These are phyloP conservation scores for Pristionchus entomophagus DNA, from an alignment of 2,888 invertebrate genomes.

Conservation along the genomic window DNA sequence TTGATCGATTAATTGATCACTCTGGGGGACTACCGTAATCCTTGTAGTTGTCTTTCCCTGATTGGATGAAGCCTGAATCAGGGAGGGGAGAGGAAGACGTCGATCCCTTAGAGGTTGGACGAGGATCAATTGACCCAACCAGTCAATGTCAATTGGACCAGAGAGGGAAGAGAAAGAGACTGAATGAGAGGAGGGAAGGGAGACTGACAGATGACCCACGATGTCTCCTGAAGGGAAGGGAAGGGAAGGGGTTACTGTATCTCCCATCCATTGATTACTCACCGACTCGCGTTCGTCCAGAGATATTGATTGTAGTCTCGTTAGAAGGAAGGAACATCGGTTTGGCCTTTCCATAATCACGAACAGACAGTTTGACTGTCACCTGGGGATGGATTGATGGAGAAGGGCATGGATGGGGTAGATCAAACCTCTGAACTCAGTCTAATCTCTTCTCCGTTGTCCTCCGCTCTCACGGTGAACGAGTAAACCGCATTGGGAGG, in stretches of 20 bases:
- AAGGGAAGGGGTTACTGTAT: neutral
- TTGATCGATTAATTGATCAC: slow-evolving; percentile 24
- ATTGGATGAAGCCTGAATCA: slow-evolving; percentile 34
- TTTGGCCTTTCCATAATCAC: neutral
- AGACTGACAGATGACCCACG: slow-evolving; percentile 1
- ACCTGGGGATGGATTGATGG: neutral
- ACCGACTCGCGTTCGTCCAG: slow-evolving; percentile 1
- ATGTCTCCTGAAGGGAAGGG: slow-evolving; percentile 42
- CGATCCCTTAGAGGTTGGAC: slow-evolving; percentile 41
- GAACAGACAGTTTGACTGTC: neutral
- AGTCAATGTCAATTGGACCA: slow-evolving; percentile 35
- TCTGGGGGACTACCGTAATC: slow-evolving; percentile 42
- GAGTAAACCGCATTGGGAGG: slow-evolving; percentile 23
- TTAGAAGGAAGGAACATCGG: slow-evolving; percentile 34
- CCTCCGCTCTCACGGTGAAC: slow-evolving; percentile 28
- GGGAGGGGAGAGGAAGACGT: slow-evolving; percentile 23
- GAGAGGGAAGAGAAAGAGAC: slow-evolving; percentile 43
- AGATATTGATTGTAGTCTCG: slow-evolving; percentile 7
- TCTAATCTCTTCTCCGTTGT: slow-evolving; percentile 24
- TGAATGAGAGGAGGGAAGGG: neutral
- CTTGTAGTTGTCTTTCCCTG: neutral
- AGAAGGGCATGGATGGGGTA: too few relatives aligned
- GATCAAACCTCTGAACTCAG: slow-evolving; percentile 16
- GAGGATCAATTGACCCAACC: slow-evolving; percentile 44
- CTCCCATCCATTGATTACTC: neutral